phyloP scores from a whole-genome alignment of 2,113 vertebrate genomes.

The Ophthalmolycus amberensis region DNA sequence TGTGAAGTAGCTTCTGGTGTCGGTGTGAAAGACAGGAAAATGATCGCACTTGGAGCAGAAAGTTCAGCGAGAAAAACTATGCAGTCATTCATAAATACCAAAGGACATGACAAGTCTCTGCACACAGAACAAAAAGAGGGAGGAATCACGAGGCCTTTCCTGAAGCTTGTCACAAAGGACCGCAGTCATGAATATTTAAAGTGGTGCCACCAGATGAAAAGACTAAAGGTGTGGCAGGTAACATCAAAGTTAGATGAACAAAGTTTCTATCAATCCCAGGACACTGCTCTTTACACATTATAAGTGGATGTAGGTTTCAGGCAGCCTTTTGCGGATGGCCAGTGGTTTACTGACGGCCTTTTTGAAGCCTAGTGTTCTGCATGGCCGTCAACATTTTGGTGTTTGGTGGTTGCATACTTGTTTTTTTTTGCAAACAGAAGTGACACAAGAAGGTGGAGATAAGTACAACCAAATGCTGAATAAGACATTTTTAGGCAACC shows the following conservation, averaged over 20 bases:
- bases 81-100: constrained; percentile 52
- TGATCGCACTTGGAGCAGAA: constrained; percentile 7
- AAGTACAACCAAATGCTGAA: not conserved
- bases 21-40: constrained; percentile 29
- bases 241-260: constrained; percentile 63
- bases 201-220: constrained; percentile 54
- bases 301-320: not conserved
- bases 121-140: constrained; percentile 34
- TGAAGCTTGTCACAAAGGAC: constrained; percentile 55
- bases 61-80: constrained; percentile 42
- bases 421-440: not conserved
- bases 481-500: not conserved
- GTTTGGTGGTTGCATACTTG: too few relatives aligned
- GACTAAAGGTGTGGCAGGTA: constrained; percentile 52
- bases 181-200: constrained; percentile 67
- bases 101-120: constrained; percentile 42
- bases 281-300: not conserved
- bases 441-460: too few relatives aligned
- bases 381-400: not conserved
- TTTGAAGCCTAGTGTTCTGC: not conserved
- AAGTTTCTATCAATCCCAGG: constrained; percentile 37
- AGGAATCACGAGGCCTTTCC: constrained; percentile 48
- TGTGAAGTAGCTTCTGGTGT: not conserved
- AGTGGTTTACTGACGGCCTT: not conserved
- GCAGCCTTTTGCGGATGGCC: not conserved